phyloP scores from a whole-genome alignment of 2,888 invertebrate species.

The Pammene fasciana region DNA sequence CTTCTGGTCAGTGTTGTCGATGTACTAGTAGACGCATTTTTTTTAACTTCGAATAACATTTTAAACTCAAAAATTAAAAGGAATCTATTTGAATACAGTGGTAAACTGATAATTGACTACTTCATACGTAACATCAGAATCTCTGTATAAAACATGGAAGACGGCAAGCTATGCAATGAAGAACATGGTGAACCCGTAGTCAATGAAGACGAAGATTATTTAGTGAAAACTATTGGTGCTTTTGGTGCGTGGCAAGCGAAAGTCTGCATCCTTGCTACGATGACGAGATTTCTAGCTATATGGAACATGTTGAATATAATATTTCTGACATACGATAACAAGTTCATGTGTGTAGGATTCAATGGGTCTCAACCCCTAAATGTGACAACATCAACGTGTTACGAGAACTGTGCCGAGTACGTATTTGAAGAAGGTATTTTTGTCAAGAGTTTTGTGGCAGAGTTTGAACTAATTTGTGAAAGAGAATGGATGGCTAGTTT shows the following conservation, averaged over 20 bases:
- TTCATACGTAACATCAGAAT: no score
- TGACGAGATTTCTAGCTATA: constrained; percentile 52
- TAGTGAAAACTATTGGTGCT: constrained; percentile 60
- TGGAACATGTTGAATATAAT: constrained; percentile 58
- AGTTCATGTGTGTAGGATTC: constrained; percentile 56
- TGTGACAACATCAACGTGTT: constrained; percentile 57
- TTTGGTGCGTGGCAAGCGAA: constrained; percentile 61
- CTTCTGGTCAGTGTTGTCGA: no score
- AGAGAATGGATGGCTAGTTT: constrained; percentile 62
- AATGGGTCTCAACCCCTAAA: constrained; percentile 46
- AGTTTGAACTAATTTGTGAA: constrained; percentile 61
- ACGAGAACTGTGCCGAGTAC: constrained; percentile 58
- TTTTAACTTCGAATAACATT: no score
- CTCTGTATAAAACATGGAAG: constrained; percentile 1
- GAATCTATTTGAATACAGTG: no score
- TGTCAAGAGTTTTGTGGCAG: constrained; percentile 55
- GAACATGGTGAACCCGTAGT: constrained; percentile 11
- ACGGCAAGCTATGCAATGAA: constrained; percentile 1
- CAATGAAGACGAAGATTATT: constrained; percentile 57
- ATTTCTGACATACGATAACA: constrained; percentile 59
- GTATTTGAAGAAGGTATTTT: constrained; percentile 53
- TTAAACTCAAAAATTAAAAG: no score
- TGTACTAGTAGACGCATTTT: no score
- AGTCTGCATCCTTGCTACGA: constrained; percentile 47
- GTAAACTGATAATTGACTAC: no score